A percentile compares a stretch with the other conserved stretches of the same genome.
phyloP scores from a whole-genome alignment of 2,888 invertebrate genomes.

The Drosophila fulvimacula region DNA sequence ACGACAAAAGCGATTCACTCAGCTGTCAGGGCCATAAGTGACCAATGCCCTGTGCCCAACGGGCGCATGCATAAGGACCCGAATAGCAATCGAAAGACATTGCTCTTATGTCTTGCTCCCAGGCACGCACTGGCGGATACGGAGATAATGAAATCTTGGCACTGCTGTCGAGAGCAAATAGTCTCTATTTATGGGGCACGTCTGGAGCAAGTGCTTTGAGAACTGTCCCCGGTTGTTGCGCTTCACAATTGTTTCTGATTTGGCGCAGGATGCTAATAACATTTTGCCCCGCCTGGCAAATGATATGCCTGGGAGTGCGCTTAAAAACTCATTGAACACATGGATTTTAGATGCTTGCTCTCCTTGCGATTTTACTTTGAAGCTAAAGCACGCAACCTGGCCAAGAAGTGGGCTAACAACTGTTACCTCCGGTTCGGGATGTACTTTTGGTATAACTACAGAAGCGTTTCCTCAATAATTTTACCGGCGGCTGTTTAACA shows the following conservation, averaged over 20 bases:
- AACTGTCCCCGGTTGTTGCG: conserved; percentile 45
- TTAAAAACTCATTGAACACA: conserved; percentile 54
- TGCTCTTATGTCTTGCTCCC: conserved; percentile 36
- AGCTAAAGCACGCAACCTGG: conserved; percentile 11
- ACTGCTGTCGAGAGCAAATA: conserved; percentile 43
- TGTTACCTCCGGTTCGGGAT: conserved; percentile 42
- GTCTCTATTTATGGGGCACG: conserved; percentile 58
- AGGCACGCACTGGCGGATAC: conserved; percentile 31
- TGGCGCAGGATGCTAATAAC: conserved; percentile 55
- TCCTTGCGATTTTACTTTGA: conserved; percentile 28
- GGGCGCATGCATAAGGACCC: conserved; percentile 5
- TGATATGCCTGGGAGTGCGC: conserved; percentile 27
- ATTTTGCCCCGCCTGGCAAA: conserved; percentile 27
- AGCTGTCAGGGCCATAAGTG: conserved; percentile 55
- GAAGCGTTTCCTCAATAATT: conserved; percentile 58
- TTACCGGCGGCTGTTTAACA: conserved; percentile 59
- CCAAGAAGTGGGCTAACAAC: conserved; percentile 37
- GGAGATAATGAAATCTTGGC: conserved; percentile 42
- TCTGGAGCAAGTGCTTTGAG: conserved; percentile 27
- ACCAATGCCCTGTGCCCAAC: conserved; percentile 24
- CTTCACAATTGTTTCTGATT: conserved; percentile 59
- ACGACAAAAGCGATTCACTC: conserved; percentile 35
- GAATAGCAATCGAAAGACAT: conserved; percentile 17
- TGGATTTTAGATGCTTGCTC: conserved; percentile 10
- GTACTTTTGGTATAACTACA: conserved; percentile 26